Conservation (phyloP, 37 sponge, comb jelly and placozoan species). For the Theonella swinhoei region DNA sequence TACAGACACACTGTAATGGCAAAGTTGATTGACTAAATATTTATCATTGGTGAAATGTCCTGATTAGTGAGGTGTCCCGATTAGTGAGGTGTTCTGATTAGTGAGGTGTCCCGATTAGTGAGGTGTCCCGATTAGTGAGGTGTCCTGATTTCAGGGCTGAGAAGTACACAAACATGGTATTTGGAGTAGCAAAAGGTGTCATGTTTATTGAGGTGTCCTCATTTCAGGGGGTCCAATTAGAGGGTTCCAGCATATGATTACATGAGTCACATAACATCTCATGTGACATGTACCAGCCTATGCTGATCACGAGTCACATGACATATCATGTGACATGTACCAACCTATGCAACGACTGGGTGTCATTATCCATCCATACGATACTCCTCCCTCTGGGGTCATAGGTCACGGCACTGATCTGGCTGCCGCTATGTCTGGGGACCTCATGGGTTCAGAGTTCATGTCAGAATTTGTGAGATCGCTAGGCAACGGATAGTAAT, state of each 20-base stretch:
- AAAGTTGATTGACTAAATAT: too few relatives aligned
- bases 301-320: not conserved
- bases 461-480: not conserved
- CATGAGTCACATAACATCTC: not conserved
- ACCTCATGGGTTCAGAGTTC: not conserved
- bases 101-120: too few relatives aligned
- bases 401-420: constrained; percentile 25
- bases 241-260: not conserved
- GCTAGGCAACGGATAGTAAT: constrained; percentile 15
- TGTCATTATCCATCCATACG: constrained; percentile 39
- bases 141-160: too few relatives aligned
- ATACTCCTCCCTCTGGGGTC: constrained; percentile 39
- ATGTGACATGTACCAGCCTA: not conserved
- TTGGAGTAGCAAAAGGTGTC: too few relatives aligned
- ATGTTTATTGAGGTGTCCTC: not conserved
- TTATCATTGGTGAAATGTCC: not conserved
- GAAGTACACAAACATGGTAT: too few relatives aligned
- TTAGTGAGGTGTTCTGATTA: too few relatives aligned
- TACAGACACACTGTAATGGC: not conserved
- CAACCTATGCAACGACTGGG: constrained; percentile 11
- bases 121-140: too few relatives aligned
- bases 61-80: too few relatives aligned
- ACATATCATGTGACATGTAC: not conserved
- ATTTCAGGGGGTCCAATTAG: not conserved
- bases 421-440: constrained; percentile 1